Evolutionary conservation across 2,888 invertebrate species (phyloP).

Genomic region (Drosophila ustulata): DNA sequence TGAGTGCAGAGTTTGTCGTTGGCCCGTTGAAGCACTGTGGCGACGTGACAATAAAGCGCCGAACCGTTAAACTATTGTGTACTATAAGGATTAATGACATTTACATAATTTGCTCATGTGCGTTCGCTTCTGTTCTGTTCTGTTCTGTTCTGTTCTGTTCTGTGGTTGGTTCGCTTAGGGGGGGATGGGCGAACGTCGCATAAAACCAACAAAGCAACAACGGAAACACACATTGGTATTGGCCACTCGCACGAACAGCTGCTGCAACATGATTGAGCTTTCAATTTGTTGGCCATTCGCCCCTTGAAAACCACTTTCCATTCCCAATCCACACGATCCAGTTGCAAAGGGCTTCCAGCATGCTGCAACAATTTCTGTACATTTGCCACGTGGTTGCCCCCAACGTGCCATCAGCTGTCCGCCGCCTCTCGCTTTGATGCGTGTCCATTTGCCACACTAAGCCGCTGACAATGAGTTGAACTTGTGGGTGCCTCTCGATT

Average conservation of each 20-base stretch:
- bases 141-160: background rate
- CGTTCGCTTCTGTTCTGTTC: constrained; percentile 23
- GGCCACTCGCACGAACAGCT: constrained; percentile 76
- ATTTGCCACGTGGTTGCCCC: constrained; percentile 59
- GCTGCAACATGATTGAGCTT: constrained; percentile 81
- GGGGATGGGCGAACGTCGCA: constrained; percentile 39
- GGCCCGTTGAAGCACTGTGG: constrained; percentile 38
- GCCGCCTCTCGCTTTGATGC: background rate
- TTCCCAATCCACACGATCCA: background rate
- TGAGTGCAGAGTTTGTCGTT: constrained; percentile 44
- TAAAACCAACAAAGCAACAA: constrained; percentile 59
- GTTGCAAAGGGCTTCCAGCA: constrained; percentile 2
- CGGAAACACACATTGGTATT: constrained; percentile 53
- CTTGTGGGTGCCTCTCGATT: constrained; percentile 15
- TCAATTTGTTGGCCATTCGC: constrained; percentile 67
- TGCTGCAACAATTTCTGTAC: constrained; percentile 48
- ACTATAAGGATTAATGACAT: constrained; percentile 81
- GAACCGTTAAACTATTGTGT: constrained; percentile 82
- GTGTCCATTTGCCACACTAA: constrained; percentile 53
- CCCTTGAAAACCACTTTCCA: constrained; percentile 1
- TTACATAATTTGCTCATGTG: constrained; percentile 78
- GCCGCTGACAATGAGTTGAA: constrained; percentile 54
- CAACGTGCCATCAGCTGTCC: background rate
- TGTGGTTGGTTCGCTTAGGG: background rate
- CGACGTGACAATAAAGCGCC: constrained; percentile 81